Evolutionary conservation across 2,113 vertebrate species (phyloP), one percentile per base, ranked within the genome.

Genomic region (Dicaeum eximium): DNA sequence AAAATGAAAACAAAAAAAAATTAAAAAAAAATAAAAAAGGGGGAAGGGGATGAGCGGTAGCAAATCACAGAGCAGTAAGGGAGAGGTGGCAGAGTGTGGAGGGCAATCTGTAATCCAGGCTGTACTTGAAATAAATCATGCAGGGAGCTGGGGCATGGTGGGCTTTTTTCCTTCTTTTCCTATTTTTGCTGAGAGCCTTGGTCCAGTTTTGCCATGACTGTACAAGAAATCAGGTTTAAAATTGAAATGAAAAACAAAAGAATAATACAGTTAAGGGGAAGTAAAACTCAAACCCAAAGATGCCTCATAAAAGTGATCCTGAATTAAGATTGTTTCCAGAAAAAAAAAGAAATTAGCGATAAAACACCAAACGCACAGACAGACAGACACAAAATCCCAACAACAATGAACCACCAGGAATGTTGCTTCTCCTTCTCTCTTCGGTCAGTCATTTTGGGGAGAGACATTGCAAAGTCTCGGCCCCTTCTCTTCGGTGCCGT

Each of bases 191-290:
- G 92, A 97, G 90, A 95, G 95, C 97, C 97, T 96, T 91, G 97
- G 97, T 97, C 97, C 97, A 97, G 97, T 97, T 97, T 93, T 89
- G 80, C 88, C 90, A 78, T 58, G 67, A 92, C 60, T 86, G 87
- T 95, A 97, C 94, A 96, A 92, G 89, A 96, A 93, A 80, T 87
- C 58, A 64, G 54, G 62, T 35, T 93, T 84, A 93, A 78, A 85
- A 86, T 96, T 92, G 72, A 74, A 60, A n/a, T n/a, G n/a, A 33
- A 72, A 75, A 80, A 75, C 19, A 8, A 4, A 33, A 85, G 75
- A 97, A 93, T 33, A 90, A 77, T 79, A 94, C 56, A 80, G 67
- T 90, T 80, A 92, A 95, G 48, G 75, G 71, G 75, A 86, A 90
- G 57, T 89, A 92, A 97, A 96, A 93, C 48, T 58, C n/a, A 1